Evolutionary conservation across 1,140 invertebrate species (phyloP), one percentile per base, ranked within the genome.

Genomic region (Drosophila tropicalis): DNA sequence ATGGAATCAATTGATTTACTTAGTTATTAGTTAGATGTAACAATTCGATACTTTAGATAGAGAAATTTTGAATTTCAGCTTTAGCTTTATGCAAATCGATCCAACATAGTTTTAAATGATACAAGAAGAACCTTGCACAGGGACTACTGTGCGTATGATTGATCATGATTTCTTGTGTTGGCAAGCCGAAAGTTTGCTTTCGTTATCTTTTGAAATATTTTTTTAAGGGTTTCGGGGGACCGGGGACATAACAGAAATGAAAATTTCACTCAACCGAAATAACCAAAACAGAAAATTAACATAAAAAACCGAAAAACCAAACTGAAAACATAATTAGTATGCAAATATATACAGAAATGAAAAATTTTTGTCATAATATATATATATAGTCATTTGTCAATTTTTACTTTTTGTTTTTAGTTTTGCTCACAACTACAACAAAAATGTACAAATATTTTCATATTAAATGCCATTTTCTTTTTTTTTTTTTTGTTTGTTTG

Each of bases 291-390:
- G n/a, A 74, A 36, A 64, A 25, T 63, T 70, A 76, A 66, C 66
- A 62, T 76, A 64, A 66, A 41, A 62, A 62, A 44, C 61, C n/a
- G 10, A 76, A 58, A 70, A 73, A 51, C 44, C 2, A 22, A 51
- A 51, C 17, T 51, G 3, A 12, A 51, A 51, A 51, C 17, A 51
- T 77, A 70, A 80, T 76, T 79, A 63, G 67, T 79, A 79, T 80
- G 67, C 72, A 68, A 72, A 70, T 79, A 74, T 75, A 54, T 79
- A 69, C 60, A 64, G 61, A 79, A 61, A 77, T 54, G 56, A 69
- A 60, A 76, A 55, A 65, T 39, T 64, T 7, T 51, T 65, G 55
- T 17, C 19, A 62, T 62, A 69, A 62, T 39, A 22, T 68, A 62
- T 39, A 22, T 68, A 57, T 64, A 71, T 61, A 75, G 74, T 75